A percentile compares a stretch with the other conserved stretches of the same genome.
These are phyloP conservation scores for Sebastes hubbsi DNA, from an alignment of 2,797 vertebrate genomes.

Conservation along the genomic window DNA sequence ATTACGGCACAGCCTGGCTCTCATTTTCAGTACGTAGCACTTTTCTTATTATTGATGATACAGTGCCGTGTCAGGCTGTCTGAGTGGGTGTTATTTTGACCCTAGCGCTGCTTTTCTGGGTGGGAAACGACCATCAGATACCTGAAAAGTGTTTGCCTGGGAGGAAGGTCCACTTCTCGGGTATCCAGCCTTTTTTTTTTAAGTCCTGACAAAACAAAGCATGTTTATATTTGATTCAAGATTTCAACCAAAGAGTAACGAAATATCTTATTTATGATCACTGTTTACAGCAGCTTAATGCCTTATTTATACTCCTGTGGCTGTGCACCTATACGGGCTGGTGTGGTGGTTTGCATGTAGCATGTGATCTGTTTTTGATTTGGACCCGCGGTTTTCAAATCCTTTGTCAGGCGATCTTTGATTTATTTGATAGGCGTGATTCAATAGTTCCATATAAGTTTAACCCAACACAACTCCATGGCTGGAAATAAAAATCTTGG, in stretches of 20 bases:
- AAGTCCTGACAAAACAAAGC: not conserved
- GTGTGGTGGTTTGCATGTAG: too few species aligned
- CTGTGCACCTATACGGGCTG: not conserved
- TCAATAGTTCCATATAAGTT: not conserved
- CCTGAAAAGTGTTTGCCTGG: not conserved
- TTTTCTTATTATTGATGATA: constrained; percentile 53
- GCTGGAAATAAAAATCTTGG: not conserved
- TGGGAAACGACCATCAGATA: constrained; percentile 34
- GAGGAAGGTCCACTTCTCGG: not conserved
- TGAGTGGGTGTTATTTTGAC: constrained; percentile 39
- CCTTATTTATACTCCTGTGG: not conserved
- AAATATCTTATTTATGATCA: too few species aligned
- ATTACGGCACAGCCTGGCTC: constrained; percentile 32
- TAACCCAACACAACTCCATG: not conserved
- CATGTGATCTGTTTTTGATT: too few species aligned
- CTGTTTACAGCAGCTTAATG: not conserved
- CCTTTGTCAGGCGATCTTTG: not conserved
- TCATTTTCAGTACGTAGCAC: constrained; percentile 25
- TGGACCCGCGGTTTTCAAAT: not conserved
- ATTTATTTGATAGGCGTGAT: not conserved
- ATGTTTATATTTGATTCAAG: not conserved
- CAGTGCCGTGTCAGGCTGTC: constrained; percentile 20
- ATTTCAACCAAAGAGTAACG: not conserved
- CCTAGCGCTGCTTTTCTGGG: not conserved
- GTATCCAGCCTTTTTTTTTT: constrained; percentile 2